Evolutionary conservation across 2,113 vertebrate species (phyloP).

Genomic region (Nycticebus coucang): DNA sequence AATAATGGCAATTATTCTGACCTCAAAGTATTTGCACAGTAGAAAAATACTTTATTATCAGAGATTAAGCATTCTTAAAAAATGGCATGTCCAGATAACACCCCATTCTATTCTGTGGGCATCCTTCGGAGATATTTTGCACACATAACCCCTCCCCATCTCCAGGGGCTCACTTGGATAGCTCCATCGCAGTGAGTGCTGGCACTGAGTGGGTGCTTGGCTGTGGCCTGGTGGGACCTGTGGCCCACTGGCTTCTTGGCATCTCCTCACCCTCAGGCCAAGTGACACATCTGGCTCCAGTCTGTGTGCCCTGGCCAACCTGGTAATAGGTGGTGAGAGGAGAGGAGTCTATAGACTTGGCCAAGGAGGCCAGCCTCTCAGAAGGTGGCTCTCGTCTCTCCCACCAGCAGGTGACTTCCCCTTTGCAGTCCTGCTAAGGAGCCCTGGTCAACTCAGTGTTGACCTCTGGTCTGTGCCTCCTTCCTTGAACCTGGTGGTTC

Average conservation of each 20-base stretch:
- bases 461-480: not conserved
- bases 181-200: accelerated
- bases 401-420: not conserved
- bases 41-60: not conserved
- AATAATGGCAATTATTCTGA: not conserved
- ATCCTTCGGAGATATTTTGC: not conserved
- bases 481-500: not conserved
- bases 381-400: accelerated
- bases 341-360: not conserved
- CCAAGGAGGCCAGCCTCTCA: not conserved
- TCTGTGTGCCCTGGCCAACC: accelerated
- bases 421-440: not conserved
- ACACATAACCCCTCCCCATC: too few relatives aligned
- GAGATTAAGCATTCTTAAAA: not conserved
- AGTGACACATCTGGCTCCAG: not conserved
- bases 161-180: too few relatives aligned
- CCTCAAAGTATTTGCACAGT: not conserved
- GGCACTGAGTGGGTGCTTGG: not conserved
- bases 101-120: not conserved
- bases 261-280: not conserved
- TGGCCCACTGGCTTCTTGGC: not conserved
- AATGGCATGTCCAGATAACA: not conserved
- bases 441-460: not conserved
- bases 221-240: accelerated
- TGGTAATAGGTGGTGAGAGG: too few relatives aligned